Evolutionary conservation across 2,888 invertebrate species (phyloP).

Genomic region (Clostera curtula): DNA sequence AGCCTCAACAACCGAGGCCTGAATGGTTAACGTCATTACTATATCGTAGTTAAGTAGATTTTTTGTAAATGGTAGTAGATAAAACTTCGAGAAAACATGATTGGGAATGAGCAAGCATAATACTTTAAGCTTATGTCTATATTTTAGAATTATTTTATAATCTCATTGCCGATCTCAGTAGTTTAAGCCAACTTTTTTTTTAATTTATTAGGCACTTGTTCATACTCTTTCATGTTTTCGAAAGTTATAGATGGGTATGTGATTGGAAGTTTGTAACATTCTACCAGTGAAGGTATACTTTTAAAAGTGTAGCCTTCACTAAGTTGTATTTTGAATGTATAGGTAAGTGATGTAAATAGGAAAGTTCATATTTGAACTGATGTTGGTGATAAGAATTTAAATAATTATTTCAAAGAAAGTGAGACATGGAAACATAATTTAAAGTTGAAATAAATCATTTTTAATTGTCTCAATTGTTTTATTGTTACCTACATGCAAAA

Average conservation of each 20-base stretch:
- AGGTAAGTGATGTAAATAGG: conserved; percentile 41
- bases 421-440: conserved; percentile 52
- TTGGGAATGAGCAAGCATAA: too few relatives aligned
- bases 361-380: conserved; percentile 52
- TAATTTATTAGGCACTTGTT: too few relatives aligned
- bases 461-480: conserved; percentile 26
- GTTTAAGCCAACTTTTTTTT: too few relatives aligned
- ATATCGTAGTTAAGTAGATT: conserved; percentile 54
- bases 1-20: conserved; percentile 52
- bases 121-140: too few relatives aligned
- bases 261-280: conserved; percentile 21
- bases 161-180: too few relatives aligned
- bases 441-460: conserved; percentile 65
- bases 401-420: conserved; percentile 50
- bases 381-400: conserved; percentile 41
- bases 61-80: conserved; percentile 22
- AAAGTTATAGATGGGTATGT: conserved; percentile 20
- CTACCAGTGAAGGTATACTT: conserved; percentile 8
- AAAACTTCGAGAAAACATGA: too few relatives aligned
- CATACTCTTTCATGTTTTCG: too few relatives aligned
- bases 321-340: conserved; percentile 21
- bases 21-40: conserved; percentile 64
- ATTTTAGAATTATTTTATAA: too few relatives aligned
- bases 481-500: not conserved
- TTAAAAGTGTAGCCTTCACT: conserved; percentile 12